Conservation (phyloP, 2,888 invertebrate genomes). For the Schrankia costaestrigalis region DNA sequence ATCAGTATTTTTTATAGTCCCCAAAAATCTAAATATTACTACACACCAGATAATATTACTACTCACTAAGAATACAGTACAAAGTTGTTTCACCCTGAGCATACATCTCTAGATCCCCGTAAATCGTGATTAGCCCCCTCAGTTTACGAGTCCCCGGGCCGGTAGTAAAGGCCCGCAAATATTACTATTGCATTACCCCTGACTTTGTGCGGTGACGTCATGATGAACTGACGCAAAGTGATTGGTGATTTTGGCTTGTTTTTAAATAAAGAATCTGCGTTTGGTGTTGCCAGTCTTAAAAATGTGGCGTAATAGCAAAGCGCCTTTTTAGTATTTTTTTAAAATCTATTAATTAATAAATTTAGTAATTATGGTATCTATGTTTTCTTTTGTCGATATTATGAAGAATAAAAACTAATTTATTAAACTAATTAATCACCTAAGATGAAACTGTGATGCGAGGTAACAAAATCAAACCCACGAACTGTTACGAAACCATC, state of each 20-base stretch:
- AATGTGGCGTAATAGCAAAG: too few species aligned
- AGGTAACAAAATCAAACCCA: too few species aligned
- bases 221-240: constrained; percentile 42
- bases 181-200: constrained; percentile 69
- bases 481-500: too few species aligned
- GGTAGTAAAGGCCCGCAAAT: constrained; percentile 64
- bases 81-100: constrained; percentile 38
- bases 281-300: neutral
- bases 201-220: constrained; percentile 50
- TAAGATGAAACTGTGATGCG: too few species aligned
- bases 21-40: too few species aligned
- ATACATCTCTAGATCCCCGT: constrained; percentile 53
- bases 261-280: neutral
- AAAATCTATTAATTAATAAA: too few species aligned
- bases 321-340: too few species aligned
- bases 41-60: constrained; percentile 1
- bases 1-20: too few species aligned
- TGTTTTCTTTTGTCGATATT: too few species aligned
- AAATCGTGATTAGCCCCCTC: constrained; percentile 75
- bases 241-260: constrained; percentile 14
- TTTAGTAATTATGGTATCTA: too few species aligned
- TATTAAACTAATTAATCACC: too few species aligned
- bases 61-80: constrained; percentile 1
- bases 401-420: too few species aligned
- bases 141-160: constrained; percentile 70